Evolutionary conservation across 2,888 invertebrate species (phyloP).

Genomic region (Phytoseiulus persimilis): DNA sequence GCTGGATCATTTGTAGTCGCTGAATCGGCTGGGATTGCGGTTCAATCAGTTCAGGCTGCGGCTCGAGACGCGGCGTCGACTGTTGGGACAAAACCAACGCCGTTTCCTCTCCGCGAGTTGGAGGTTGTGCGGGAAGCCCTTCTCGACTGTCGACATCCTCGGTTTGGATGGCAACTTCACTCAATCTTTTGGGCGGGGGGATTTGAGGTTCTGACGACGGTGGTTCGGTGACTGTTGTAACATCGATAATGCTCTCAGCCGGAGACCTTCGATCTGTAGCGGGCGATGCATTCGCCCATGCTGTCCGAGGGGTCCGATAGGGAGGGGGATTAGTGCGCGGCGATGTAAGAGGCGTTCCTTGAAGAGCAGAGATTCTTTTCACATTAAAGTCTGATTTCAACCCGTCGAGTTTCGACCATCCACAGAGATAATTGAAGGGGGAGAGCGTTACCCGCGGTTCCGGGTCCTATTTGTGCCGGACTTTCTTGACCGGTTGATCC

Average conservation of each 20-base stretch:
- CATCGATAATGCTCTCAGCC: slow-evolving; percentile 33
- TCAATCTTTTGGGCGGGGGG: neutral
- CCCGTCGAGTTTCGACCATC: neutral
- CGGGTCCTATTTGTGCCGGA: neutral
- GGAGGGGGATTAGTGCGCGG: neutral
- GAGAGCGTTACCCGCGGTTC: neutral
- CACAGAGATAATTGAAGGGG: neutral
- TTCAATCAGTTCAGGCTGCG: neutral
- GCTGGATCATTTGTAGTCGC: neutral
- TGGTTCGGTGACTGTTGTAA: slow-evolving; percentile 29
- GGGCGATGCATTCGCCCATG: slow-evolving; percentile 18
- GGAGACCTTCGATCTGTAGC: slow-evolving; percentile 12
- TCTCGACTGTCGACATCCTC: slow-evolving; percentile 6
- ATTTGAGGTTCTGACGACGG: slow-evolving; percentile 24
- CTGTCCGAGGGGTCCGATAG: neutral
- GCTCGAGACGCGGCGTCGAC: neutral
- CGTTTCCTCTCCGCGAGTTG: neutral
- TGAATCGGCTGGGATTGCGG: neutral
- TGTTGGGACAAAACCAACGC: neutral
- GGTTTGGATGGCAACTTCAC: slow-evolving; percentile 17
- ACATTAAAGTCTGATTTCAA: neutral
- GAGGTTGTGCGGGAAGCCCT: neutral
- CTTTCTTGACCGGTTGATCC: neutral
- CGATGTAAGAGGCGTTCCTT: slow-evolving; percentile 15
- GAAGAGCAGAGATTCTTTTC: neutral